phyloP scores from a whole-genome alignment of 1,140 invertebrate species.

The Zaprionus nigranus region DNA sequence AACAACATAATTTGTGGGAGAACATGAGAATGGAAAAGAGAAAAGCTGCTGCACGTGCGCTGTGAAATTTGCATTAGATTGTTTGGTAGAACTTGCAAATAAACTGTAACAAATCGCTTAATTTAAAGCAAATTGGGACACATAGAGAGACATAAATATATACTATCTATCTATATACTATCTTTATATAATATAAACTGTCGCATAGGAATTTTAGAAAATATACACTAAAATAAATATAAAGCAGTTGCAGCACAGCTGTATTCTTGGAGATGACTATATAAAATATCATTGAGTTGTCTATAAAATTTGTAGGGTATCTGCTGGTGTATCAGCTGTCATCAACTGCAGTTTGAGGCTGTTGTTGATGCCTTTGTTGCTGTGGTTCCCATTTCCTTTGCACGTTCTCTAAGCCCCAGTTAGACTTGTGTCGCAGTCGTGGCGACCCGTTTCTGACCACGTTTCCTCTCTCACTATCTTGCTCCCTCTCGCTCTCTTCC shows the following conservation, averaged over 20 bases:
- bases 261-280: not conserved
- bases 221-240: too few species aligned
- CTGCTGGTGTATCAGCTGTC: not conserved
- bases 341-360: not conserved
- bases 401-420: constrained; percentile 30
- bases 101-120: not conserved
- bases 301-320: not conserved
- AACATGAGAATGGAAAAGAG: not conserved
- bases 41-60: not conserved
- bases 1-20: not conserved
- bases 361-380: constrained; percentile 44
- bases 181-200: too few species aligned
- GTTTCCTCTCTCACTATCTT: not conserved
- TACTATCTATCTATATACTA: too few species aligned
- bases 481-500: not conserved
- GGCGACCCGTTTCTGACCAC: constrained; percentile 3
- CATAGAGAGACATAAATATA: not conserved
- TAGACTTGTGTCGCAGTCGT: constrained; percentile 12
- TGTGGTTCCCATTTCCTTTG: constrained; percentile 51
- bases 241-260: too few species aligned
- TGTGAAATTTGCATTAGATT: not conserved
- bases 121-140: not conserved
- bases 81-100: not conserved
- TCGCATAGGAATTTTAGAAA: too few species aligned
- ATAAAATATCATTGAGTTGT: not conserved